phyloP scores from a whole-genome alignment of 2,888 invertebrate species.

The Maniola hyperantus region DNA sequence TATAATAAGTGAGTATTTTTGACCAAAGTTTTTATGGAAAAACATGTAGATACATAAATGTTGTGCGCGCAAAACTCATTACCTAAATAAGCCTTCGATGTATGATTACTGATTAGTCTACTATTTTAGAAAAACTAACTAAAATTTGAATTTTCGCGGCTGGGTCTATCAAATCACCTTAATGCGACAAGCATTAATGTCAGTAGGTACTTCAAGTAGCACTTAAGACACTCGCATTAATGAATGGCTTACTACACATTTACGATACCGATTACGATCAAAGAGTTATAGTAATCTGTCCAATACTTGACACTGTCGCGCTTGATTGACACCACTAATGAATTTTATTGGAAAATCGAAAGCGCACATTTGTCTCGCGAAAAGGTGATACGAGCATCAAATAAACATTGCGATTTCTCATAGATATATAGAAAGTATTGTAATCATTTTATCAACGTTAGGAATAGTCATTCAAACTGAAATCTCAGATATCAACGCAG shows the following conservation, averaged over 20 bases:
- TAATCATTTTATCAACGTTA: not conserved
- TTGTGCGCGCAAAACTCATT: too few relatives aligned
- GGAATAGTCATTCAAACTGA: not conserved
- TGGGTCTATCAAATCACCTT: too few relatives aligned
- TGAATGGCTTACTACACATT: conserved; percentile 19
- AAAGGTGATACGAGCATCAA: conserved; percentile 38
- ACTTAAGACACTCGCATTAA: not conserved
- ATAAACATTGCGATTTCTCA: conserved; percentile 17
- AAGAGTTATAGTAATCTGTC: conserved; percentile 32
- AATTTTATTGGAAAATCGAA: conserved; percentile 50
- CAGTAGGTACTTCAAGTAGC: not conserved
- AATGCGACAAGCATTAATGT: not conserved
- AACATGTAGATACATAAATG: too few relatives aligned
- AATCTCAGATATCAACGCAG: not conserved
- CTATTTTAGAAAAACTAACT: too few relatives aligned
- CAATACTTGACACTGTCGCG: conserved; percentile 37
- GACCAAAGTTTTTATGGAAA: too few relatives aligned
- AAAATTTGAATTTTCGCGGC: too few relatives aligned
- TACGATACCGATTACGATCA: conserved; percentile 30
- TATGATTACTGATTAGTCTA: too few relatives aligned
- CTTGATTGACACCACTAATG: conserved; percentile 48
- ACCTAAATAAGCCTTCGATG: too few relatives aligned
- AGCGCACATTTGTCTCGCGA: conserved; percentile 40
- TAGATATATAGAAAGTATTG: not conserved
- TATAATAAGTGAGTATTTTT: too few relatives aligned